Base-by-base conservation (phyloP, 2,113 vertebrate species). In the Microcebus griseorufus region DNA sequence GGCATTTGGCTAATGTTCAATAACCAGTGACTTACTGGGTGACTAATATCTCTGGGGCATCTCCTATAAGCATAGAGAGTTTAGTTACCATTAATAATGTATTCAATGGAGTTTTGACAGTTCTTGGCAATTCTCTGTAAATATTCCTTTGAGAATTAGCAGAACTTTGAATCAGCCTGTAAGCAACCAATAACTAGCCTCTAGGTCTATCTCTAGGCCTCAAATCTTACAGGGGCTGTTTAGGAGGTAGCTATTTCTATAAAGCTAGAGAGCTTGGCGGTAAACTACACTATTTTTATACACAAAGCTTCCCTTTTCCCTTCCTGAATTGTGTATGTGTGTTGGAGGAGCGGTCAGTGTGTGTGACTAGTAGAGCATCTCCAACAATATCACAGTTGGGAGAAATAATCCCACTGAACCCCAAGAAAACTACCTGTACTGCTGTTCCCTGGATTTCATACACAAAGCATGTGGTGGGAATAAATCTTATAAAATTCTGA, bases 41-140 rank as follows among this genome's bases (percentile, higher is more conserved):
- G 37, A 87, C 85, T 92, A 62, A 78, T 88, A 90, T 93, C 80
- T 92, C 32, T 42, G 42, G 69, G 37, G 12, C 16, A 62, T 82
- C 73, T 97, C 27, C 29, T 84, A 70, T 53, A 96, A 81, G 23
- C 65, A 84, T 42, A 75, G 20, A 37, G 17, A 42, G 22, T 84
- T 94, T 88, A 88, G 22, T 70, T 81, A 76, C 27, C 48, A 88
- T 67, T 22, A 53, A 62, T 92, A 89, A 96, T 37, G 13, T 62
- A 64, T 53, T 76, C 93, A 95, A 84, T 62, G 22, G 45, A 85
- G 60, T 93, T 98, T 76, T 90, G 45, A 81, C 10, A 32, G 16
- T 90, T 94, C 55, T 88, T 91, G 85, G 39, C 7, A 94, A 93
- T 65, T 83, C 45, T 91, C 51, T 88, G 20, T n/a, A 94, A 78